Evolutionary conservation across 2,888 invertebrate species (phyloP).

Genomic region (Aromia moschata): DNA sequence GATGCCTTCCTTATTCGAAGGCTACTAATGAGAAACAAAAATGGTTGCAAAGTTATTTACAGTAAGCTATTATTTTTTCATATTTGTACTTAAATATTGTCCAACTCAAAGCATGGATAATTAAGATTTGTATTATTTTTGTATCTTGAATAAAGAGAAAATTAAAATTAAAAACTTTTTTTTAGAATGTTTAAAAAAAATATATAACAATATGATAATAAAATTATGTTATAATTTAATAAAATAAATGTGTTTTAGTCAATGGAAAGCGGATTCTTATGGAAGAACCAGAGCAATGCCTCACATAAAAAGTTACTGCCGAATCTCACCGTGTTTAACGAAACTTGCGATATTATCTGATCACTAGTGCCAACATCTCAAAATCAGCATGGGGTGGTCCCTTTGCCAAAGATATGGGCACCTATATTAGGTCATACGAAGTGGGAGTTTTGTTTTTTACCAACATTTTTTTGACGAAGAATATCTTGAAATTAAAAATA

Average conservation of each 20-base stretch:
- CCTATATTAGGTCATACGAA: conserved; percentile 86
- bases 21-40: conserved; percentile 80
- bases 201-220: no score
- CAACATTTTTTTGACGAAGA: conserved; percentile 78
- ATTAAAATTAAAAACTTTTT: no score
- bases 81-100: no score
- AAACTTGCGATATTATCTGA: conserved; percentile 81
- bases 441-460: conserved; percentile 91
- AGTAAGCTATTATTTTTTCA: no score
- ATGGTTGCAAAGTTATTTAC: conserved; percentile 81
- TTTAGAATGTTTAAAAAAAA: no score
- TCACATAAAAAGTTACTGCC: conserved; percentile 91
- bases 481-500: conserved; percentile 55
- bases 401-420: conserved; percentile 60
- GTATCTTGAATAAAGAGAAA: no score
- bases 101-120: no score
- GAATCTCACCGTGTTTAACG: conserved; percentile 75
- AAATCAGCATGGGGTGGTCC: conserved; percentile 96
- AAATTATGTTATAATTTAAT: no score
- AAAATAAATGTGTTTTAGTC: conserved; percentile 72
- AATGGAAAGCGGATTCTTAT: conserved; percentile 81
- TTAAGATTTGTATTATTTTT: no score
- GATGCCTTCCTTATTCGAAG: conserved; percentile 83
- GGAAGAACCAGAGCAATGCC: conserved; percentile 88
- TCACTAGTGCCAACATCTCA: conserved; percentile 95